A percentile compares a stretch with the other conserved stretches of the same genome.
phyloP scores from a whole-genome alignment of 2,888 invertebrate species.

The Embidobia sp. region DNA sequence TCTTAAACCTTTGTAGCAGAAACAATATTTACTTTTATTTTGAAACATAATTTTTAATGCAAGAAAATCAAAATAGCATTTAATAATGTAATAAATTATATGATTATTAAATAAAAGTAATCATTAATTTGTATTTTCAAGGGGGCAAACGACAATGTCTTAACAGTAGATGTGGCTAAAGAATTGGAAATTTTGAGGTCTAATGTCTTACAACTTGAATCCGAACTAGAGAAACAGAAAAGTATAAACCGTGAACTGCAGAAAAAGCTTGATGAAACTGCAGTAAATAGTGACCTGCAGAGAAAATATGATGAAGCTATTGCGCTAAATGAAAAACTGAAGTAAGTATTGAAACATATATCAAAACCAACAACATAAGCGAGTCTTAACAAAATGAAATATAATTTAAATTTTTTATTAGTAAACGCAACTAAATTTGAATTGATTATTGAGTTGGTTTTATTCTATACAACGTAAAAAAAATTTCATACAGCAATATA shows the following conservation, averaged over 20 bases:
- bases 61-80: no score
- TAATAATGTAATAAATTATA: background rate
- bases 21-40: no score
- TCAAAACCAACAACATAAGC: no score
- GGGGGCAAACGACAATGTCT: conserved; percentile 68
- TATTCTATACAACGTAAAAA: no score
- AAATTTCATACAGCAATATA: no score
- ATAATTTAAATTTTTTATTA: background rate
- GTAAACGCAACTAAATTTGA: background rate
- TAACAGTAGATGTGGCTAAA: conserved; percentile 84
- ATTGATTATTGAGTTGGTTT: no score
- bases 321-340: conserved; percentile 81
- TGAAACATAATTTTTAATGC: no score
- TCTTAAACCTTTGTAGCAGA: no score
- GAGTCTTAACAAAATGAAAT: background rate
- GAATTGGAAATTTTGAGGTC: conserved; percentile 85
- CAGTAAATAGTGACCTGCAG: conserved; percentile 63
- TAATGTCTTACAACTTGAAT: conserved; percentile 83
- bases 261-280: conserved; percentile 79
- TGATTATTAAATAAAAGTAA: no score
- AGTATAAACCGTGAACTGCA: conserved; percentile 78
- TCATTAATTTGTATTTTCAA: conserved; percentile 37
- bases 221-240: conserved; percentile 83
- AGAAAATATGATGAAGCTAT: conserved; percentile 81
- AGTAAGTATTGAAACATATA: conserved; percentile 73